Conservation (phyloP, 2,888 invertebrate genomes). For the Polydrusus cervinus region DNA sequence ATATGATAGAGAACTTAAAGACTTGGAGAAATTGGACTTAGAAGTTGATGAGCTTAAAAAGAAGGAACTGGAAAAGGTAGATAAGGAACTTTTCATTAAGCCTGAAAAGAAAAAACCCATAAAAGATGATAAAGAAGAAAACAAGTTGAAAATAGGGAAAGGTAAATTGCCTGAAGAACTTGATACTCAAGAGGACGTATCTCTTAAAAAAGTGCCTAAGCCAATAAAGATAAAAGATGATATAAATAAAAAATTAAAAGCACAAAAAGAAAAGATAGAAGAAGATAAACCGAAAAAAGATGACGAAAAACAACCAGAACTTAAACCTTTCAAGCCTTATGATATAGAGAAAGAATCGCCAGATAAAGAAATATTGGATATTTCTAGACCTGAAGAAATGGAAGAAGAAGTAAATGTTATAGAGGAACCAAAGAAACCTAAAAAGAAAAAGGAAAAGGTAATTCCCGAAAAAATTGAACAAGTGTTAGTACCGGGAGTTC, state of each 20-base stretch:
- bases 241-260: constrained; percentile 65
- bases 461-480: constrained; percentile 59
- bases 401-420: constrained; percentile 63
- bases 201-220: constrained; percentile 72
- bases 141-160: constrained; percentile 69
- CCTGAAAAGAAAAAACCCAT: constrained; percentile 63
- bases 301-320: constrained; percentile 54
- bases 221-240: constrained; percentile 58
- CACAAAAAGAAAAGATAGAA: constrained; percentile 60
- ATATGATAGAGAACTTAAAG: constrained; percentile 66
- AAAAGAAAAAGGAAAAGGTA: constrained; percentile 62
- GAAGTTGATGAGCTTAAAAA: constrained; percentile 69
- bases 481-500: constrained; percentile 61
- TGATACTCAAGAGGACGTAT: constrained; percentile 70
- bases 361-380: constrained; percentile 67
- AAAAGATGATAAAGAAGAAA: constrained; percentile 61
- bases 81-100: constrained; percentile 67
- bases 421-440: constrained; percentile 65
- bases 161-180: constrained; percentile 72
- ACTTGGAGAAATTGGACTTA: constrained; percentile 71
- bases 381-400: constrained; percentile 59
- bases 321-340: constrained; percentile 59
- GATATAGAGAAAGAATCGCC: constrained; percentile 67
- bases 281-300: constrained; percentile 39
- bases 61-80: constrained; percentile 68